Evolutionary conservation across 2,797 vertebrate species (phyloP), one percentile per base, ranked within the genome.

Genomic region (Odontamblyopus rebecca): DNA sequence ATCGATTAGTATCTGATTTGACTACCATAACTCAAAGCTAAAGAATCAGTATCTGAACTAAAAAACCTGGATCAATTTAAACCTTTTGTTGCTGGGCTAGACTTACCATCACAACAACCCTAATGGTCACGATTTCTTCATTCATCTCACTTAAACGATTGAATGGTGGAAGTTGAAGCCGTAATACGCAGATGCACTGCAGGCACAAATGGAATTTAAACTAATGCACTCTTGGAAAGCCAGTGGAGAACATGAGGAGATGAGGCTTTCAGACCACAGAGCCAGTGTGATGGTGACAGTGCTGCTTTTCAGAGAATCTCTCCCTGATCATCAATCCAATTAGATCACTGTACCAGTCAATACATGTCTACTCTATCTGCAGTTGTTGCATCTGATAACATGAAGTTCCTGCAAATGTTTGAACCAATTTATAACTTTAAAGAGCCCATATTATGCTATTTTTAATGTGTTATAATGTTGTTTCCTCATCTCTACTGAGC

Each of bases 211-310:
- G 12, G 13, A 66, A 41, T 65, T 51, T 18, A 64, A 41, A 63
- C 61, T 65, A 65, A 48, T 50, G 38, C 23, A 64, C 62, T 64
- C 23, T 41, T 18, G 12, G 62, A 64, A 44, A 48, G 3, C 1
- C 3, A 27, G 62, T 16, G 26, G 41, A 27, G 41, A 50, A 51
- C 26, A 50, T 13, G 15, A 51, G 64, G 18, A 66, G 64, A 18
- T 6, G 6, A 50, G 41, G 63, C 63, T 65, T 65, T 65, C 38
- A 65, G 41, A 26, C 64, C 64, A 41, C 64, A 18, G 44, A 29
- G 63, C 26, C 44, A 48, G 13, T 48, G 41, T 1, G 23, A 65
- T 16, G 63, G 2, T 1, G 23, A 65, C 15, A 41, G 1, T 48
- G 13, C 13, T 29, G 64, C 19, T 30, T 66, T 50, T 15, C 44